Evolutionary conservation across 2,113 vertebrate genomes (phyloP).

Genomic region (Nymphicus hollandicus): DNA sequence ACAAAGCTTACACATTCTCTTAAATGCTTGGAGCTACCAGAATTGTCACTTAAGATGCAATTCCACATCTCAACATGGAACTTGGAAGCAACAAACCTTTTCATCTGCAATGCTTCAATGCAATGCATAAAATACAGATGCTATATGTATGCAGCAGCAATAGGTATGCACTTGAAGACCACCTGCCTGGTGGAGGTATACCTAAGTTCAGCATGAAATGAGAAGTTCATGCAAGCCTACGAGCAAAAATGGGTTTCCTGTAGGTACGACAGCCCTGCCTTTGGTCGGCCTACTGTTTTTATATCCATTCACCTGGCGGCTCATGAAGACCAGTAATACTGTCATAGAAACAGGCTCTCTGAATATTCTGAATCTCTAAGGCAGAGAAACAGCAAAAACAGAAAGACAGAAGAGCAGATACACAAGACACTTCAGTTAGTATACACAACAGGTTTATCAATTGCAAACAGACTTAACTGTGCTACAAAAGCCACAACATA

Average conservation of each 20-base stretch:
- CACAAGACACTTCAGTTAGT: slow-evolving; percentile 80
- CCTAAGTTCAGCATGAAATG: slow-evolving; percentile 76
- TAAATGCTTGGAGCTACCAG: slow-evolving; percentile 25
- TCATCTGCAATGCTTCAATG: slow-evolving; percentile 54
- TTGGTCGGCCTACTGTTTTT: slow-evolving; percentile 74
- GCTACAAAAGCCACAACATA: slow-evolving; percentile 55
- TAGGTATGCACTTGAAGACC: slow-evolving; percentile 60
- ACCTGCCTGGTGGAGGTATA: slow-evolving; percentile 48
- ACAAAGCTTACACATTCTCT: slow-evolving; percentile 23
- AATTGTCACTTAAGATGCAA: slow-evolving; percentile 32
- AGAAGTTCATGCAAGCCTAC: slow-evolving; percentile 82
- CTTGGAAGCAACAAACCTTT: slow-evolving; percentile 67
- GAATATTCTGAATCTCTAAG: slow-evolving; percentile 98
- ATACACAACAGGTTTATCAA: slow-evolving; percentile 69
- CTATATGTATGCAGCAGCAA: slow-evolving; percentile 71
- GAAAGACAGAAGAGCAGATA: slow-evolving; percentile 77
- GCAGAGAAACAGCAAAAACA: slow-evolving; percentile 84
- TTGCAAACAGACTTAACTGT: slow-evolving; percentile 71
- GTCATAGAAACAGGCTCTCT: slow-evolving; percentile 99
- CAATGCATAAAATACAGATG: slow-evolving; percentile 63
- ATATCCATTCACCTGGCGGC: slow-evolving; percentile 92
- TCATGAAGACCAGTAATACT: slow-evolving; percentile 97
- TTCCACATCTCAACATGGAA: slow-evolving; percentile 57
- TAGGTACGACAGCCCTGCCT: slow-evolving; percentile 71
- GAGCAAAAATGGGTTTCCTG: slow-evolving; percentile 75